Base-by-base conservation (phyloP, 2,113 vertebrate genomes). In the Plecotus auritus region DNA sequence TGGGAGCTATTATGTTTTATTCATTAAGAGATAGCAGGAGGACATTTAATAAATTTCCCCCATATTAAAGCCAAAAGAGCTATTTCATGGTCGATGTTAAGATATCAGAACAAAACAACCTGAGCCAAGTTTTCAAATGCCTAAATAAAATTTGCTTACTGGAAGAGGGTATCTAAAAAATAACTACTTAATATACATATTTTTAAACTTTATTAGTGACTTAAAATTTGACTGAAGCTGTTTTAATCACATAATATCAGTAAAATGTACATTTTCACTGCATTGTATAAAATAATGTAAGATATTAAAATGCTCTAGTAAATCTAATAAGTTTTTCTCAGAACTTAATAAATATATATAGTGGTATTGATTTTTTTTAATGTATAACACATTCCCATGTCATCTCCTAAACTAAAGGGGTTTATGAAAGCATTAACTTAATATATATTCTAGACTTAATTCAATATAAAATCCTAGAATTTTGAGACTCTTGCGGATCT, bases 21-120 rank as follows among this genome's bases (percentile, higher is more conserved):
- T 96, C 73, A 96, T 77, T 78, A 91, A 85, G 90, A 89, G 35
- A 69, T 23, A 45, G 40, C 23, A 72, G 35, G 54, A 88, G 54
- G 56, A 86, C 35, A 82, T 37, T 82, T n/a, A 90, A 81, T 88
- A 82, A 91, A 84, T 13, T 1, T 67, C 14, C 35, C 3, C 56
- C 26, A 69, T n/a, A 66, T 54, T 56, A 74, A 86, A 89, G 22
- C 49, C 66, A 42, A 47, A 66, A n/a, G 35, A 61, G 47, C 11
- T 74, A 80, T 23, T 81, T 90, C 81, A 77, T 78, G 69, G 85
- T 73, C 74, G 83, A 54, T 69, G 35, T 40, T 91, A 88, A 73
- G 4, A 5, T 17, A 42, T 69, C 37, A 93, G 42, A 23, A 59
- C 56, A 85, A 95, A 93, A 56, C 42, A 81, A 85, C 32, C 32